Evolutionary conservation across 2,888 invertebrate genomes (phyloP), one percentile per base, ranked within the genome.

Genomic region (Ornithoptera alexandrae): DNA sequence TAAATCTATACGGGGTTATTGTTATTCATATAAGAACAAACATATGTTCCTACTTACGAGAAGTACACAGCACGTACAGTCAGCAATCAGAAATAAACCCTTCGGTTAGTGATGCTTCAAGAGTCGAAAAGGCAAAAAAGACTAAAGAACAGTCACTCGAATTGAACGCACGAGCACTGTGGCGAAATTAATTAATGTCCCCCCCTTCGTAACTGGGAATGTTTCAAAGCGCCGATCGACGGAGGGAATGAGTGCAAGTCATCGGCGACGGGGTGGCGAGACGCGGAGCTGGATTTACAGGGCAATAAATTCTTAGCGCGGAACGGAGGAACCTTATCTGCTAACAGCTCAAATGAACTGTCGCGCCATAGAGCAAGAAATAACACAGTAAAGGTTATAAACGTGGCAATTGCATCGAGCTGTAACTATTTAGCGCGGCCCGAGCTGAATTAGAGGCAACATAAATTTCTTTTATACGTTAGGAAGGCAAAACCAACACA

Each of bases 131-230:
- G 72, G 75, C 78, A 81, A 84, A 84, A 84, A 84, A 74, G 75
- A 76, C 76, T 74, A 79, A 77, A 80, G 77, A 80, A 82, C 78
- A 82, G 81, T 83, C 80, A 85, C 81, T 82, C 76, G 81, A 84
- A 87, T 82, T 82, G 84, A 85, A 83, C 83, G 82, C 82, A 84
- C 81, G 79, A 82, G 81, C 81, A 81, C 81, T 80, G 83, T 80
- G 83, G 83, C 78, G 79, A 88, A 90, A 91, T 90, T 91, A 91
- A 91, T 92, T 89, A 91, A 87, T 86, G 86, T 85, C 82, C 87
- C 74, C 74, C 83, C 83, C 83, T 53, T 80, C 84, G 81, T 79
- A 79, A 77, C 77, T 80, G 81, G 83, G 81, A 87, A 86, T 82
- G 82, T 85, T 87, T 87, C 85, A 87, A 88, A 87, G 78, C 81